Evolutionary conservation across 2,113 vertebrate genomes (phyloP).

Genomic region (Dromas ardeola): DNA sequence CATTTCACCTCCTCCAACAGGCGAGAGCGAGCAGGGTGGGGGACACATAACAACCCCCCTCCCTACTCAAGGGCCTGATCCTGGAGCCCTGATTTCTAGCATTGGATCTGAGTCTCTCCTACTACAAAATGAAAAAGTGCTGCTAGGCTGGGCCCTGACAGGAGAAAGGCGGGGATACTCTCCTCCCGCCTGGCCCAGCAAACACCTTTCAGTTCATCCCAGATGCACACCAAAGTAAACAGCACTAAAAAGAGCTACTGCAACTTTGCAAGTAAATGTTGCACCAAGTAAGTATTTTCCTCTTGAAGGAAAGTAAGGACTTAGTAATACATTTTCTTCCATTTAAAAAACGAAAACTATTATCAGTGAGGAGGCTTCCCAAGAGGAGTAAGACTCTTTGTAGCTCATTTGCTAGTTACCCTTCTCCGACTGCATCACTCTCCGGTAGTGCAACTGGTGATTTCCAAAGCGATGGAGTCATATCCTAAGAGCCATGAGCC

Average conservation of each 20-base stretch:
- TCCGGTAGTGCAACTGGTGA: background rate
- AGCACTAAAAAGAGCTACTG: background rate
- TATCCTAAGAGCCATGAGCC: background rate
- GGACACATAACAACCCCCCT: background rate
- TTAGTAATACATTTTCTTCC: background rate
- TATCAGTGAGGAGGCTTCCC: background rate
- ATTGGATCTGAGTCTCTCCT: background rate
- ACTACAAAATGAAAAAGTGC: background rate
- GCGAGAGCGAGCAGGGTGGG: fast-evolving
- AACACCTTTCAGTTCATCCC: background rate
- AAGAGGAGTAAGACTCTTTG: background rate
- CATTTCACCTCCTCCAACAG: background rate
- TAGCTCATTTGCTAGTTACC: background rate
- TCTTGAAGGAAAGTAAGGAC: background rate
- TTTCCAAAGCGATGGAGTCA: background rate
- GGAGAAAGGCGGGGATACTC: background rate
- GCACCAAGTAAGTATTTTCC: background rate
- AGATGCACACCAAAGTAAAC: background rate
- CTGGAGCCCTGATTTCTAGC: background rate
- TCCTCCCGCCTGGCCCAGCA: background rate
- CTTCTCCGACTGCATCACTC: background rate
- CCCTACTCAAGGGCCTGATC: background rate
- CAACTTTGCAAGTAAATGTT: background rate
- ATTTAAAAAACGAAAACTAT: background rate
- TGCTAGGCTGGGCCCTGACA: background rate